phyloP scores from a whole-genome alignment of 2,888 invertebrate species.

The Digitonthophagus gazella region DNA sequence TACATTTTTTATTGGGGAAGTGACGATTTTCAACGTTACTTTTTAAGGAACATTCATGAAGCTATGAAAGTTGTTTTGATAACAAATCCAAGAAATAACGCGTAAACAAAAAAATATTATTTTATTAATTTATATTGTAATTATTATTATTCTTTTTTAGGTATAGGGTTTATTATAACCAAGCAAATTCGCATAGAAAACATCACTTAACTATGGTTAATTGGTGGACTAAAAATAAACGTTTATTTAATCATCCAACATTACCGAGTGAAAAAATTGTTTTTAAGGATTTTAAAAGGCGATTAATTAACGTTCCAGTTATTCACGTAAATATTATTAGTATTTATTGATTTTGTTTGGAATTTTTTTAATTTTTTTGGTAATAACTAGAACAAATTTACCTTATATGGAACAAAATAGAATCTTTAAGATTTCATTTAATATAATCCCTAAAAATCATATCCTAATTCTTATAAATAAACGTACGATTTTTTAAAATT shows the following conservation, averaged over 20 bases:
- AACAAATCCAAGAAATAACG: constrained; percentile 60
- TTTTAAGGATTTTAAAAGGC: constrained; percentile 64
- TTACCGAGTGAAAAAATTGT: constrained; percentile 62
- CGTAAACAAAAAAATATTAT: constrained; percentile 52
- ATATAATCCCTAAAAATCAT: too few species aligned
- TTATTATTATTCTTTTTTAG: constrained; percentile 45
- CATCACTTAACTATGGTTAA: constrained; percentile 65
- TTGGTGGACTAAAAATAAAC: constrained; percentile 66
- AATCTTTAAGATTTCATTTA: background rate
- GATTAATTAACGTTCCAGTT: constrained; percentile 67
- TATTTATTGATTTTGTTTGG: background rate
- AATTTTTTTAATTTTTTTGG: background rate
- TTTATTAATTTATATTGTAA: constrained; percentile 11
- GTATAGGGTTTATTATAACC: constrained; percentile 71
- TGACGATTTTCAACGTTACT: constrained; percentile 53
- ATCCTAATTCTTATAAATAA: too few species aligned
- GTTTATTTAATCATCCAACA: constrained; percentile 65
- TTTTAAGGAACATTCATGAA: constrained; percentile 57
- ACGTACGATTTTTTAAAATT: too few species aligned
- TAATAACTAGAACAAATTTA: too few species aligned
- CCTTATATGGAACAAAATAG: too few species aligned
- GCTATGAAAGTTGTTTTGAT: constrained; percentile 63
- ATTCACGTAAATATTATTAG: constrained; percentile 60
- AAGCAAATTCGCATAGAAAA: constrained; percentile 60
- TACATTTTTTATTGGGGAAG: constrained; percentile 70